These are phyloP conservation scores for Danio jaintianensis DNA, from an alignment of 2,797 vertebrate species.

Conservation along the genomic window DNA sequence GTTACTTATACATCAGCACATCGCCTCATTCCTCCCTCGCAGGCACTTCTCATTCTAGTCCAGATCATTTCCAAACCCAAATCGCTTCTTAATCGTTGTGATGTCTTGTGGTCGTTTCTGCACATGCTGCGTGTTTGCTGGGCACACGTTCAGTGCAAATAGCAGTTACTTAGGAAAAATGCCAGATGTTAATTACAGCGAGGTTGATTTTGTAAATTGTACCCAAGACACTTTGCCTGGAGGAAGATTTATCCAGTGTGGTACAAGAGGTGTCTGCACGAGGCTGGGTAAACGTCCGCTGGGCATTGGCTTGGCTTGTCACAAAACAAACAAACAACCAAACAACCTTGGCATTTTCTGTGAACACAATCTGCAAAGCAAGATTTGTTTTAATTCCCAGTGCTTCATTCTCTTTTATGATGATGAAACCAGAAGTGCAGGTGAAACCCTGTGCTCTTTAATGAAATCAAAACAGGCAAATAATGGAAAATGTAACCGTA, in stretches of 20 bases:
- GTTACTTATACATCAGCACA: slow-evolving; percentile 53
- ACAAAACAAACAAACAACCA: slow-evolving; percentile 71
- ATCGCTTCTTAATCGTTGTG: slow-evolving; percentile 58
- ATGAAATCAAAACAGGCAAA: slow-evolving; percentile 45
- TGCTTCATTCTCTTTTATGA: slow-evolving; percentile 34
- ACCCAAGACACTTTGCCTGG: slow-evolving; percentile 72
- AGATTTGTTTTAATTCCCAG: slow-evolving; percentile 42
- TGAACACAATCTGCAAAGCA: slow-evolving; percentile 49
- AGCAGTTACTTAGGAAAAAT: slow-evolving; percentile 70
- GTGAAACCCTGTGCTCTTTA: slow-evolving; percentile 38
- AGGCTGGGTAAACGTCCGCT: slow-evolving; percentile 64
- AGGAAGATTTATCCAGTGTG: slow-evolving; percentile 70
- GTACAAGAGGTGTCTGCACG: slow-evolving; percentile 68
- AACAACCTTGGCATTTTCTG: slow-evolving; percentile 62
- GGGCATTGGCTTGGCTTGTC: slow-evolving; percentile 68
- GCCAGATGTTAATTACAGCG: slow-evolving; percentile 76
- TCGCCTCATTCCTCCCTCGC: slow-evolving; percentile 45
- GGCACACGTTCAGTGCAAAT: slow-evolving; percentile 67
- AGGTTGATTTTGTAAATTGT: slow-evolving; percentile 77
- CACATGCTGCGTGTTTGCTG: slow-evolving; percentile 58
- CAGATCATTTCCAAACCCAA: slow-evolving; percentile 58
- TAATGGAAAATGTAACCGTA: slow-evolving; percentile 26
- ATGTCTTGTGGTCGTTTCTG: slow-evolving; percentile 57
- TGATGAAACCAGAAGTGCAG: slow-evolving; percentile 39
- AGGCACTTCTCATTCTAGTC: slow-evolving; percentile 37